These are phyloP conservation scores for Entomyzon cyanotis DNA, from an alignment of 2,113 vertebrate genomes.

Conservation along the genomic window DNA sequence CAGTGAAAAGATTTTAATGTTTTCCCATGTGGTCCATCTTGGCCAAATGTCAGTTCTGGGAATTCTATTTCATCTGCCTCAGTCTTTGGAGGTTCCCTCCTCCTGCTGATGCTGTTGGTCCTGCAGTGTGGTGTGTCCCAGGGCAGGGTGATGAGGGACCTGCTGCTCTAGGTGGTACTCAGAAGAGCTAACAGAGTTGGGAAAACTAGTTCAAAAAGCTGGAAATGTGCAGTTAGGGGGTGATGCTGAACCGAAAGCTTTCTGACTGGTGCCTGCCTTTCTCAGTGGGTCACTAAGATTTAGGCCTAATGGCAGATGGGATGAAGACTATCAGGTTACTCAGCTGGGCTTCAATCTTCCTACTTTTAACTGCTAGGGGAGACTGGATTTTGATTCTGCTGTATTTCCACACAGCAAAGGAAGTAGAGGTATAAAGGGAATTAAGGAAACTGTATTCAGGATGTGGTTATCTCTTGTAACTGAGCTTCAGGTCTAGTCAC, in stretches of 20 bases:
- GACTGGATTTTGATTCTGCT: neutral
- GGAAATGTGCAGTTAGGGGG: neutral
- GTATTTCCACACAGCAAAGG: neutral
- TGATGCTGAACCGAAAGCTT: neutral
- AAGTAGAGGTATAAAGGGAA: neutral
- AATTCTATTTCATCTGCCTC: neutral
- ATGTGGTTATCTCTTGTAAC: neutral
- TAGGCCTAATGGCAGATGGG: neutral
- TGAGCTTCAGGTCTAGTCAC: neutral
- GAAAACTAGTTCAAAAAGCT: neutral
- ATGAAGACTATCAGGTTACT: neutral
- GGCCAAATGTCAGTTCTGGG: neutral
- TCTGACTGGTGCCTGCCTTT: neutral
- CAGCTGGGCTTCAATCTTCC: neutral
- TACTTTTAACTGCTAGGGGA: neutral
- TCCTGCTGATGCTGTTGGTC: neutral
- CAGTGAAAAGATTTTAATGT: neutral
- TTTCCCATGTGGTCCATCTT: neutral
- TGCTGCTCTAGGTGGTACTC: neutral
- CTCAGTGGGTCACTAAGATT: neutral
- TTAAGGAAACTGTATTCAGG: neutral
- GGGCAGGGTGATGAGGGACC: neutral
- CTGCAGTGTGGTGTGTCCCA: neutral
- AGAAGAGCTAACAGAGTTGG: neutral
- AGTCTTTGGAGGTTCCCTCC: fast-evolving